These are phyloP conservation scores for Chamaetylas fuelleborni DNA, from an alignment of 2,113 vertebrate species.

Conservation along the genomic window DNA sequence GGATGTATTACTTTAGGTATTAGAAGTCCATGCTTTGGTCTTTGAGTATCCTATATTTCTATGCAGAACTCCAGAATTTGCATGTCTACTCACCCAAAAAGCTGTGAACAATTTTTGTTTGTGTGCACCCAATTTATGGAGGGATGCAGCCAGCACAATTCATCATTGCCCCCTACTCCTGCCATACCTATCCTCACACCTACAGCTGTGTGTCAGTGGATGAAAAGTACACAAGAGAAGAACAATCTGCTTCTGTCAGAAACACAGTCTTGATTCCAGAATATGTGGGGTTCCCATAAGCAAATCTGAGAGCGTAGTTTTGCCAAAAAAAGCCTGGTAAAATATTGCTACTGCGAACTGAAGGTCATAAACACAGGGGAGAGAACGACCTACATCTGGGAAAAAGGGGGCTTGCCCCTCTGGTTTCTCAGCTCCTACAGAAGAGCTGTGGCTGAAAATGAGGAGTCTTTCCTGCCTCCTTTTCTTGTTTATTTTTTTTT, in stretches of 20 bases:
- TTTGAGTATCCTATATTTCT: not conserved
- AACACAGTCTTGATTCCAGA: not conserved
- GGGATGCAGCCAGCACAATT: not conserved
- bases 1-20: not conserved
- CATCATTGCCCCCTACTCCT: rapidly evolving
- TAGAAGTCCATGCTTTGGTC: not conserved
- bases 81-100: not conserved
- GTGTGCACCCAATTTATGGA: not conserved
- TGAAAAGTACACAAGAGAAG: not conserved
- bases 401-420: not conserved
- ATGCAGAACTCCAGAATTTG: not conserved
- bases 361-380: rapidly evolving
- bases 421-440: not conserved
- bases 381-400: not conserved
- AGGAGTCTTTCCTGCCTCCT: not conserved
- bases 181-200: not conserved
- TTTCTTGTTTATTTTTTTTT: not conserved
- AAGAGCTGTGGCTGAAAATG: not conserved
- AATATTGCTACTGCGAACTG: not conserved
- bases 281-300: not conserved
- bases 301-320: not conserved
- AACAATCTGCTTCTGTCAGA: not conserved
- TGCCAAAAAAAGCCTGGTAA: not conserved
- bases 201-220: not conserved
- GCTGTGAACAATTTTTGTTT: not conserved